Evolutionary conservation across 2,888 invertebrate species (phyloP).

Genomic region (Sceliomorpha sp.): DNA sequence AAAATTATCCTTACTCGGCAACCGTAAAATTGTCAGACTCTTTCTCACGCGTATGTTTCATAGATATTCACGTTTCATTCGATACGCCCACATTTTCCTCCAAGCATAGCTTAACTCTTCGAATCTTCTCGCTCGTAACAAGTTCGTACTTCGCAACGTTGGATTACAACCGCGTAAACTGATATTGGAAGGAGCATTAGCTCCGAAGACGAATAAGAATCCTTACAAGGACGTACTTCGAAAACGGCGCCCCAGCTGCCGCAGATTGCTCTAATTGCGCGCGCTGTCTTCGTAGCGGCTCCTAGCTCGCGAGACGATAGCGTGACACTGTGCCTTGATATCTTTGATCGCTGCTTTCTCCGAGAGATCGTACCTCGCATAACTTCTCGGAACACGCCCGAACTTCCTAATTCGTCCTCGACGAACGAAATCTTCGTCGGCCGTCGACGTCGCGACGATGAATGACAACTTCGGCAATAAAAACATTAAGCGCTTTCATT

Average conservation of each 20-base stretch:
- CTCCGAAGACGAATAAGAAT: conserved; percentile 7
- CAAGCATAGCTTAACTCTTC: too few relatives aligned
- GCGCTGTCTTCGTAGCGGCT: background rate
- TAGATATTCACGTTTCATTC: too few relatives aligned
- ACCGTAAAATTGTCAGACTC: too few relatives aligned
- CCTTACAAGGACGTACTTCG: conserved; percentile 12
- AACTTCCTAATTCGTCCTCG: background rate
- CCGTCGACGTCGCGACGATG: too few relatives aligned
- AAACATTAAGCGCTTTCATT: too few relatives aligned
- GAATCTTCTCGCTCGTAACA: background rate
- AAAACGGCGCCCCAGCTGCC: conserved; percentile 16
- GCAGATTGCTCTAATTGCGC: conserved; percentile 11
- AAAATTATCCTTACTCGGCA: too few relatives aligned
- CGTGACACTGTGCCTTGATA: conserved; percentile 7
- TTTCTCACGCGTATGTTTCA: too few relatives aligned
- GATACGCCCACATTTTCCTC: background rate
- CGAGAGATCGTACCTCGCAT: background rate
- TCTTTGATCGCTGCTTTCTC: background rate
- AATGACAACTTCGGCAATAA: too few relatives aligned
- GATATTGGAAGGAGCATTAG: conserved; percentile 20
- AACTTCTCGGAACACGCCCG: background rate
- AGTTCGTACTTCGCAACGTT: conserved; percentile 12
- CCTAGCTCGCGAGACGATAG: background rate
- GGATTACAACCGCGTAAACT: conserved; percentile 14
- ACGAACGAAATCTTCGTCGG: too few relatives aligned